Percentiles rank a stretch among this genome's conserved stretches.
phyloP scores from a whole-genome alignment of 35 echinoderm and acorn worm species.

The Nesometra sesokonis region DNA sequence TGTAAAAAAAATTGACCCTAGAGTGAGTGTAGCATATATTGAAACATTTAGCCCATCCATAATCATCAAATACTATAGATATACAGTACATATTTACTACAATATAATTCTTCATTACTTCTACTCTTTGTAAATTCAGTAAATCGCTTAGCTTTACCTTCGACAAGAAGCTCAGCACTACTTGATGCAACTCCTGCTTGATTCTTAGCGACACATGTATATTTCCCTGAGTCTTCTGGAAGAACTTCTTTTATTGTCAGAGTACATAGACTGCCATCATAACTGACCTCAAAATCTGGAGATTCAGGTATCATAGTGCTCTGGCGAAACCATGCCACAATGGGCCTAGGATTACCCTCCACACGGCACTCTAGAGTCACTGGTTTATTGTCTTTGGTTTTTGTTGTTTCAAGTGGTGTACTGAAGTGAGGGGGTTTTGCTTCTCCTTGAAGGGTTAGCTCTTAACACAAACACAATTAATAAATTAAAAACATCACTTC shows the following conservation, averaged over 20 bases:
- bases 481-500: neutral
- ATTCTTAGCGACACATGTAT: slow-evolving; percentile 97
- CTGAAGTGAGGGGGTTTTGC: slow-evolving; percentile 62
- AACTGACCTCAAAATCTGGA: slow-evolving; percentile 72
- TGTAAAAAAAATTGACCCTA: no score
- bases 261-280: slow-evolving; percentile 41
- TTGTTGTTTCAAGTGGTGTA: slow-evolving; percentile 51
- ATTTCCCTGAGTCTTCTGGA: slow-evolving; percentile 97
- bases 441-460: slow-evolving; percentile 41
- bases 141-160: slow-evolving; percentile 35
- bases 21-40: no score
- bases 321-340: slow-evolving; percentile 85
- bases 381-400: slow-evolving; percentile 72
- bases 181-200: slow-evolving; percentile 65
- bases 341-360: slow-evolving; percentile 78
- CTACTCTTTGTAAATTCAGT: no score
- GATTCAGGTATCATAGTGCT: slow-evolving; percentile 85
- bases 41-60: no score
- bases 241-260: slow-evolving; percentile 67
- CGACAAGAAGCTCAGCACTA: slow-evolving; percentile 82
- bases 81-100: no score
- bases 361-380: slow-evolving; percentile 55
- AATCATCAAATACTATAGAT: no score
- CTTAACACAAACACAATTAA: slow-evolving; percentile 6
- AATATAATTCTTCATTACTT: no score